Evolutionary conservation across 2,797 vertebrate genomes (phyloP).

Genomic region (Gymnoscopelus braueri): DNA sequence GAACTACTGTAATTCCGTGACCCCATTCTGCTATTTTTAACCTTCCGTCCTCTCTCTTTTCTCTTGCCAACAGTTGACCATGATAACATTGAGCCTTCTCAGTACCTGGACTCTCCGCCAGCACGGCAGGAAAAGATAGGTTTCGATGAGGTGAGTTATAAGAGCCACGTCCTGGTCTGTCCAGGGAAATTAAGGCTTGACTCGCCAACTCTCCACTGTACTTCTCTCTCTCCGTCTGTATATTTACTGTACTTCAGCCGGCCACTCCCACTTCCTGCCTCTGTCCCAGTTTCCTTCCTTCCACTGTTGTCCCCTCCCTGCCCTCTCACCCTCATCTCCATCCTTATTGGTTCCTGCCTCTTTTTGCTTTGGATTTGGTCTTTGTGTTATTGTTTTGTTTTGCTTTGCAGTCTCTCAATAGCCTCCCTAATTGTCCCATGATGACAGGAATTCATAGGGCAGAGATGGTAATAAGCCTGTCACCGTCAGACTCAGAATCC

Average conservation of each 20-base stretch:
- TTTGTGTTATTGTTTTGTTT: no score
- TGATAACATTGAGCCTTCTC: slow-evolving; percentile 85
- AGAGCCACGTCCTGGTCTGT: slow-evolving; percentile 1
- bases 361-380: no score
- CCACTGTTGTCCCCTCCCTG: background rate
- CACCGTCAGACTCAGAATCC: no score
- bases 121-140: slow-evolving; percentile 87
- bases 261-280: slow-evolving; percentile 24
- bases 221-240: background rate
- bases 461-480: no score
- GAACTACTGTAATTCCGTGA: slow-evolving; percentile 20
- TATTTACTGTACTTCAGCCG: slow-evolving; percentile 20
- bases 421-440: background rate
- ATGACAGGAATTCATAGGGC: no score
- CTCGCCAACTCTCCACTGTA: background rate
- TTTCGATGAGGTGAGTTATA: slow-evolving; percentile 89
- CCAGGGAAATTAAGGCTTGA: slow-evolving; percentile 3
- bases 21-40: slow-evolving; percentile 29
- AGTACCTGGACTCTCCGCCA: slow-evolving; percentile 78
- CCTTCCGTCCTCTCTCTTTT: slow-evolving; percentile 5
- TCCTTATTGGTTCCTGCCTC: background rate
- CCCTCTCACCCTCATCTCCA: background rate
- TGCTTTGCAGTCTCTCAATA: background rate
- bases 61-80: slow-evolving; percentile 84
- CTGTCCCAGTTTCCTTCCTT: background rate